Percentiles rank a stretch among this genome's conserved stretches.
phyloP scores from a whole-genome alignment of 92 coral and sea anemone genomes.

The Epizoanthus illoricatus region DNA sequence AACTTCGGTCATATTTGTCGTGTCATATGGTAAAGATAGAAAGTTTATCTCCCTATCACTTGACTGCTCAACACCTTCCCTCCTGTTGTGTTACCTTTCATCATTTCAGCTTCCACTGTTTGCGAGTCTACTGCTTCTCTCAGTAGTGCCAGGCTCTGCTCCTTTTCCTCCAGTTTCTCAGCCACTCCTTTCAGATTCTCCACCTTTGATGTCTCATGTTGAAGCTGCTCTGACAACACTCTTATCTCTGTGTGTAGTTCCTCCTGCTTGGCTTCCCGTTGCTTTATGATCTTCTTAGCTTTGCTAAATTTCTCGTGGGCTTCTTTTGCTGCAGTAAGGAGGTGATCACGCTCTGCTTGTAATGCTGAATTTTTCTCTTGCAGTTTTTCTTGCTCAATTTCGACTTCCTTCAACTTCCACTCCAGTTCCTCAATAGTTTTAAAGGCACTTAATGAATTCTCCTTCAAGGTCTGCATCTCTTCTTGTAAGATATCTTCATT shows the following conservation, averaged over 20 bases:
- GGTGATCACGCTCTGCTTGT: background rate
- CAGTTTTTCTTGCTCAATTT: constrained; percentile 39
- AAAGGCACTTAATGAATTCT: too few relatives aligned
- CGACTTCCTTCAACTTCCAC: too few relatives aligned
- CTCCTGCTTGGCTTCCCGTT: constrained; percentile 21
- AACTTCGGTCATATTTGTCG: too few relatives aligned
- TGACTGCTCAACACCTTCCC: too few relatives aligned
- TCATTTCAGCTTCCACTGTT: constrained; percentile 13
- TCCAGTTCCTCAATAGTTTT: too few relatives aligned
- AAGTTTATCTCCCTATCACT: too few relatives aligned
- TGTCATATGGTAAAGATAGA: too few relatives aligned
- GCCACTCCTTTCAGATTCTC: constrained; percentile 25
- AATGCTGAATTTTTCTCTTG: constrained; percentile 40
- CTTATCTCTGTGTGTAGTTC: background rate
- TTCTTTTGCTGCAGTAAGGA: constrained; percentile 27
- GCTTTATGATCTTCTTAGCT: constrained; percentile 32
- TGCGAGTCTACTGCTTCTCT: constrained; percentile 46
- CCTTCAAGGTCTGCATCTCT: too few relatives aligned
- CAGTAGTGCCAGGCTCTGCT: constrained; percentile 8
- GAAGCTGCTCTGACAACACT: constrained; percentile 38
- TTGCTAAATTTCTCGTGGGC: constrained; percentile 14
- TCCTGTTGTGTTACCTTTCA: constrained; percentile 3
- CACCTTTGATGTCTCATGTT: constrained; percentile 10
- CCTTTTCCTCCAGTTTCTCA: constrained; percentile 31
- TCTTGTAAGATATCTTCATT: too few relatives aligned